Percentiles rank a stretch among this genome's conserved stretches.
Conservation (phyloP, 2,888 invertebrate species). For the Dendrolimus houi region DNA sequence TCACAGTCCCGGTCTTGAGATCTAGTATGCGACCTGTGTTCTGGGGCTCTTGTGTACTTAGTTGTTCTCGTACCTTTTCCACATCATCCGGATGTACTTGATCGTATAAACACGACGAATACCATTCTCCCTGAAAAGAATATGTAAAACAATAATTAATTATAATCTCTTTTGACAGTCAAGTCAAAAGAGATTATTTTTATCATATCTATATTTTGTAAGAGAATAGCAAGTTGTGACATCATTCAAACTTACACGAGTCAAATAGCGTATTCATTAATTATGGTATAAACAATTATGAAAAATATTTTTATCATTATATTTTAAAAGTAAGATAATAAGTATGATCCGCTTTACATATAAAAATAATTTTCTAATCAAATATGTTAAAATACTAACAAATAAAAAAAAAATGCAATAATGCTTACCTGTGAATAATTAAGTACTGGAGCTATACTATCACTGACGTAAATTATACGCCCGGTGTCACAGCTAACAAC, state of each 20-base stretch:
- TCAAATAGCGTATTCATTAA: too few species aligned
- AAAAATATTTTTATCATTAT: too few species aligned
- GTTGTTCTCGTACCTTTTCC: constrained; percentile 96
- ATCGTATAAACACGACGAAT: constrained; percentile 95
- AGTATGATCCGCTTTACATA: not conserved
- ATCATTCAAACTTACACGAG: too few species aligned
- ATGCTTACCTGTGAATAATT: constrained; percentile 90
- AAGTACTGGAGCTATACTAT: constrained; percentile 97
- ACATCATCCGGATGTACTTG: constrained; percentile 98
- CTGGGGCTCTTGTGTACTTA: constrained; percentile 97
- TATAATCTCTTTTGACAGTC: too few species aligned
- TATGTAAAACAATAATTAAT: too few species aligned
- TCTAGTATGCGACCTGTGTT: constrained; percentile 97
- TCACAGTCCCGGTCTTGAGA: constrained; percentile 98
- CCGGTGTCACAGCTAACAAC: constrained; percentile 98
- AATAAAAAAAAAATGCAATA: not conserved
- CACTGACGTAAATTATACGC: constrained; percentile 97
- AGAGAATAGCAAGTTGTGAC: too few species aligned
- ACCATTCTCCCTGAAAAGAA: constrained; percentile 91
- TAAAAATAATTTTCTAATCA: not conserved
- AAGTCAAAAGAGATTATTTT: too few species aligned
- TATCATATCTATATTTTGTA: too few species aligned
- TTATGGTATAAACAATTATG: too few species aligned
- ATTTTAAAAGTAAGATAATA: too few species aligned
- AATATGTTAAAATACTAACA: not conserved